These are phyloP conservation scores for Thymelicus acteon DNA, from an alignment of 2,888 invertebrate genomes.

Conservation along the genomic window DNA sequence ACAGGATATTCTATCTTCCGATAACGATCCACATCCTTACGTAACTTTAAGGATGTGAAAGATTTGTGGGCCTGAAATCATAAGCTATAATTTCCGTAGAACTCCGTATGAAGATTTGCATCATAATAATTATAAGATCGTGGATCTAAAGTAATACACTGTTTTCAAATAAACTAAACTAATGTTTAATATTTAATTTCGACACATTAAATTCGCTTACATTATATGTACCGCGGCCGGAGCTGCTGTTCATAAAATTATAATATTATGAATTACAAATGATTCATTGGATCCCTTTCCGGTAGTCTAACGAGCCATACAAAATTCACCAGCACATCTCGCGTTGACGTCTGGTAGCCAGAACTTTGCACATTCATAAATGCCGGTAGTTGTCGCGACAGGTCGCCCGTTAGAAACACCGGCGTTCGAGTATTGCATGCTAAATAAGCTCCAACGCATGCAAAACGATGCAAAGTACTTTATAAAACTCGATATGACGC, in stretches of 20 bases:
- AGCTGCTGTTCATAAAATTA: constrained; percentile 40
- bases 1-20: constrained; percentile 72
- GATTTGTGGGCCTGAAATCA: constrained; percentile 9
- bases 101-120: neutral
- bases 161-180: neutral
- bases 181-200: constrained; percentile 18
- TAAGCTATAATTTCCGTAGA: neutral
- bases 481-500: constrained; percentile 40
- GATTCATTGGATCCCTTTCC: constrained; percentile 45
- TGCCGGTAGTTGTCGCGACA: constrained; percentile 71
- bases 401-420: constrained; percentile 62
- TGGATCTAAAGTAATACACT: neutral
- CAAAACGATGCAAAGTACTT: constrained; percentile 43
- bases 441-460: constrained; percentile 53
- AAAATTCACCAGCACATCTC: constrained; percentile 14
- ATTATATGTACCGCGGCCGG: constrained; percentile 53
- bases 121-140: neutral
- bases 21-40: constrained; percentile 70
- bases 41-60: constrained; percentile 44
- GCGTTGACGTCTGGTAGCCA: constrained; percentile 22
- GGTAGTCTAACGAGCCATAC: constrained; percentile 38
- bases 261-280: constrained; percentile 35
- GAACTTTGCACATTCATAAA: constrained; percentile 39
- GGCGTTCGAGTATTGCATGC: constrained; percentile 68
- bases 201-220: constrained; percentile 46